These are phyloP conservation scores for Alectura lathami DNA, from an alignment of 2,113 vertebrate species.

Conservation along the genomic window DNA sequence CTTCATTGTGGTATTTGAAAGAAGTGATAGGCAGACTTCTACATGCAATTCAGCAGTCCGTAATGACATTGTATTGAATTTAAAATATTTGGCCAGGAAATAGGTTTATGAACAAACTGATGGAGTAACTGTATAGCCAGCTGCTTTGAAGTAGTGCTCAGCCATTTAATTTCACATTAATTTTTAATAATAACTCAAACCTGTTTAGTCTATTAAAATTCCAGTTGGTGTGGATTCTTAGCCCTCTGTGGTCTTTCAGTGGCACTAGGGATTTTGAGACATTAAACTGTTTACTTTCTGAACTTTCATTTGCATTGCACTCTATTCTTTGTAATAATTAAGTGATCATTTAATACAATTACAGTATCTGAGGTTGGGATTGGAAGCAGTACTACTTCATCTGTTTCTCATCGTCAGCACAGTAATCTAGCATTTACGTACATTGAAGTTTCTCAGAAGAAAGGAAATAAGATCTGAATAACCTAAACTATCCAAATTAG, in stretches of 20 bases:
- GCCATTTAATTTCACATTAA: slow-evolving; percentile 7
- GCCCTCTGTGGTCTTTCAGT: background rate
- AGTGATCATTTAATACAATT: background rate
- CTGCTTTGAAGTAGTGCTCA: slow-evolving; percentile 3
- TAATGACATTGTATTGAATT: background rate
- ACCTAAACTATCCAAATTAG: background rate
- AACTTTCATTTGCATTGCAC: background rate
- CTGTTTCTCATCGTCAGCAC: slow-evolving; percentile 1
- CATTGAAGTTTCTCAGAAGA: slow-evolving; percentile 12
- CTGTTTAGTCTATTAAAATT: slow-evolving; percentile 15
- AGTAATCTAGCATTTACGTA: background rate
- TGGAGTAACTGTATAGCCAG: background rate
- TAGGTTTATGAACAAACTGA: background rate
- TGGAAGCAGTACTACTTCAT: slow-evolving; percentile 20
- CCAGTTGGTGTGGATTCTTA: background rate
- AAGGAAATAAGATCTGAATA: background rate
- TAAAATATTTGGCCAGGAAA: background rate
- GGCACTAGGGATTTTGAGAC: background rate
- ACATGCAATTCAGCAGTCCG: background rate
- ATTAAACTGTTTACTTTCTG: slow-evolving; percentile 28
- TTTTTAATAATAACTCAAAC: slow-evolving; percentile 9
- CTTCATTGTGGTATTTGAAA: background rate
- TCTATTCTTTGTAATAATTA: slow-evolving; percentile 22
- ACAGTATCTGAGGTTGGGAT: background rate
- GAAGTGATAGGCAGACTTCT: background rate